These are phyloP conservation scores for Seriola dumerili DNA, from an alignment of 2,113 vertebrate species.

Conservation along the genomic window DNA sequence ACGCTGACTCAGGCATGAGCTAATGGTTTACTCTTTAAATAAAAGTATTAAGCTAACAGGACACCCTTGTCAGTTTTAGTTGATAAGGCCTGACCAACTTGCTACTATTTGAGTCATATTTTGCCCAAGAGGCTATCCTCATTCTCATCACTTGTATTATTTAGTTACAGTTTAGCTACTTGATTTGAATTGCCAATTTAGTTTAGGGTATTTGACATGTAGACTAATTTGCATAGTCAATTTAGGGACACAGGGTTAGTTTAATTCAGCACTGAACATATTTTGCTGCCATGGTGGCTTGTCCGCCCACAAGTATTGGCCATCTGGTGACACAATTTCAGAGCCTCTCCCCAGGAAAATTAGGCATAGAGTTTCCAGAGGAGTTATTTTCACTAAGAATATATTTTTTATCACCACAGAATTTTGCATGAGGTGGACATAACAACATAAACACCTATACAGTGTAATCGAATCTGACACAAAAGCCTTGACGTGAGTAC, in stretches of 20 bases:
- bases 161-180: conserved; percentile 68
- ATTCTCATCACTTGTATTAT: conserved; percentile 61
- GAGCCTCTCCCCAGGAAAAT: conserved; percentile 58
- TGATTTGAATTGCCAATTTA: conserved; percentile 78
- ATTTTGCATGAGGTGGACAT: conserved; percentile 4
- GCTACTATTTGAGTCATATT: conserved; percentile 56
- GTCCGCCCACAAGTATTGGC: conserved; percentile 65
- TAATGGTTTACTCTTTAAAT: conserved; percentile 28
- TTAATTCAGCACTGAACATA: conserved; percentile 74
- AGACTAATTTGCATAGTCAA: conserved; percentile 75
- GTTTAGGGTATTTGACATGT: conserved; percentile 69
- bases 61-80: conserved; percentile 58
- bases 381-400: conserved; percentile 54
- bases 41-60: conserved; percentile 39
- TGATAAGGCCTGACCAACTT: conserved; percentile 37
- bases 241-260: conserved; percentile 67
- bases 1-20: neutral
- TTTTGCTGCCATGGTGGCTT: conserved; percentile 67
- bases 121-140: conserved; percentile 58
- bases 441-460: conserved; percentile 36
- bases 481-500: conserved; percentile 2
- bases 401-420: conserved; percentile 46
- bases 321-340: conserved; percentile 74
- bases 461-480: conserved; percentile 14
- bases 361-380: conserved; percentile 46